Evolutionary conservation across 2,888 invertebrate genomes (phyloP), one percentile per base, ranked within the genome.

Genomic region (Netelia inedita): DNA sequence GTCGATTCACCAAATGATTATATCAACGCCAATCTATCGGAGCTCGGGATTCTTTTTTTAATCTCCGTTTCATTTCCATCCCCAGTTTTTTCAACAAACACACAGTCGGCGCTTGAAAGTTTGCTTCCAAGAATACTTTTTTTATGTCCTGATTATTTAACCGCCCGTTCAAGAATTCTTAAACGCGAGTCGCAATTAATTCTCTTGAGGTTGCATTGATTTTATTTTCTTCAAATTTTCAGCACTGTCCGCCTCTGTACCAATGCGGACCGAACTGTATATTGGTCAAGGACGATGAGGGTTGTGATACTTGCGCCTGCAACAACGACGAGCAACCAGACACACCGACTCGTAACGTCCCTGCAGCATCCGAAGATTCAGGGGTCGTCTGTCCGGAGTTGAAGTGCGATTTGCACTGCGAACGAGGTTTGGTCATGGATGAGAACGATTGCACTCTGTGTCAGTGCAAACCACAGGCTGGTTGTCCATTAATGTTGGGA

Each of bases 401-500:
- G 3, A 89, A 90, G 63, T 92, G 93, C 86, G 89, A 91, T 73
- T 88, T 92, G 21, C 91, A 91, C 85, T 93, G 92, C 89, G 92
- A 92, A 28, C 89, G 87, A 1, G 92, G 92, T 3, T 87, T 92
- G 72, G 85, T 91, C 14, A 89, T 91, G 90, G 93, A 93, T 82
- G 91, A 91, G 79, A 91, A 91, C 78, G 91, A 91, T 72, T 93
- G 93, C 85, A 91, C 90, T 21, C 82, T 92, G 2, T 93, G 93
- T 87, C 88, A 91, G 83, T 93, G 93, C 82, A 90, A 90, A 68
- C 87, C 90, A 1, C 88, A 90, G 41, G 87, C 88, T 1, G 89
- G 87, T 19, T 93, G 92, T 83, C 87, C 91, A 72, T 80, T 89
- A 10, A 63, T 90, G 68, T 81, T 81, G 41, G 88, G 87, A 46